Base-by-base conservation (phyloP, 2,888 invertebrate genomes). In the Rhagium mordax region DNA sequence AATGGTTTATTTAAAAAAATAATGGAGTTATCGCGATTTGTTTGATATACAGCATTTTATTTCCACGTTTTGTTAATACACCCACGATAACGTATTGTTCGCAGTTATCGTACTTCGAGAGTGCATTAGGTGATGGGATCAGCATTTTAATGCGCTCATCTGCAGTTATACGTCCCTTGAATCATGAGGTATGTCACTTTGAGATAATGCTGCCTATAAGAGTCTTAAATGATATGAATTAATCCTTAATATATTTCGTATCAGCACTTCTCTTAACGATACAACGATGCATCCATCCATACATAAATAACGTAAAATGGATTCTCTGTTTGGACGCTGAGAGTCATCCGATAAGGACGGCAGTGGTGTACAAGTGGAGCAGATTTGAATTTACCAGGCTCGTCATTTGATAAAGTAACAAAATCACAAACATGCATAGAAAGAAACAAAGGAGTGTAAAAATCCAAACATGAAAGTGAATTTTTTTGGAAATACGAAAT, bases 161-260 rank as follows among this genome's bases (percentile, higher is more conserved):
- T 33, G 33, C 33, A 33, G 10, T 33, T 33, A 33, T 33, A 10
- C 33, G 33, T 8, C 33, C 13, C 33, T 13, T 33, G 10, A 33
- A 33, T 29, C n/a, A 29, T 33, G 33, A 33, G 33, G 10, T 13
- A 33, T 33, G 33, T 33, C 13, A 33, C 10, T 33, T 33, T 41
- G 27, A 65, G 53, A 65, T 65, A 53, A 53, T 53, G 33, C 5
- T 21, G 0, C 18, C 33, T 33, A 21, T 21, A 13, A 53, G 16
- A 33, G 20, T 29, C 27, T 65, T 51, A 65, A 53, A 53, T 51
- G 53, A 20, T 65, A 51, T n/a, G 20, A 33, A 65, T 24, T 27
- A 49, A 65, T 65, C 65, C 33, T 65, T 51, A n/a, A 53, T 65
- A 65, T 51, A 33, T 65, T 65, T 53, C 20, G 51, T 53, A 65